Evolutionary conservation across 2,113 vertebrate species (phyloP).

Genomic region (Erythrolamprus reginae): DNA sequence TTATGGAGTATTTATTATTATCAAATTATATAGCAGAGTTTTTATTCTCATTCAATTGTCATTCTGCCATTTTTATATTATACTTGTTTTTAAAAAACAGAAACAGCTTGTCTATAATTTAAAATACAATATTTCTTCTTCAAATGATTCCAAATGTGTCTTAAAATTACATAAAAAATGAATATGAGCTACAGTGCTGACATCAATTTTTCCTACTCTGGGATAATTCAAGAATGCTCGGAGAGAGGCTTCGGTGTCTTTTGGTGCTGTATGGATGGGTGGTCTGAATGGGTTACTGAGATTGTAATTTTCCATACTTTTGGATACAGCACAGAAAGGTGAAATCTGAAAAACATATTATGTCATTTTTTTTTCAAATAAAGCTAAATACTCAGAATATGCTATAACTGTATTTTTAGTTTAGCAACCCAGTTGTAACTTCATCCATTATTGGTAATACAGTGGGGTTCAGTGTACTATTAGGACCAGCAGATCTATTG

Average conservation of each 20-base stretch:
- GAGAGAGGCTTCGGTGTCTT: not conserved
- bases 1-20: no score
- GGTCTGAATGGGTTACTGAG: not conserved
- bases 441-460: not conserved
- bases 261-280: not conserved
- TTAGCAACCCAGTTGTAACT: not conserved
- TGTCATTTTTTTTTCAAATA: not conserved
- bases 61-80: not conserved
- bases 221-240: not conserved
- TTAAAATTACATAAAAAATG: slow-evolving; percentile 1
- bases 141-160: not conserved
- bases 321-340: not conserved
- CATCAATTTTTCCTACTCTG: not conserved
- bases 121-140: not conserved
- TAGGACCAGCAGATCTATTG: not conserved
- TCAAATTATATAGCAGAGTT: not conserved
- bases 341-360: not conserved
- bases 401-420: not conserved
- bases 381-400: not conserved
- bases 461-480: not conserved
- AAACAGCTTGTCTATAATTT: not conserved
- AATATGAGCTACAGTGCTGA: not conserved
- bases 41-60: not conserved
- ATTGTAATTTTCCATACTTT: not conserved
- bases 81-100: not conserved